Conservation (phyloP, 1,140 invertebrate species). For the Caenorhabditis briggsae region DNA sequence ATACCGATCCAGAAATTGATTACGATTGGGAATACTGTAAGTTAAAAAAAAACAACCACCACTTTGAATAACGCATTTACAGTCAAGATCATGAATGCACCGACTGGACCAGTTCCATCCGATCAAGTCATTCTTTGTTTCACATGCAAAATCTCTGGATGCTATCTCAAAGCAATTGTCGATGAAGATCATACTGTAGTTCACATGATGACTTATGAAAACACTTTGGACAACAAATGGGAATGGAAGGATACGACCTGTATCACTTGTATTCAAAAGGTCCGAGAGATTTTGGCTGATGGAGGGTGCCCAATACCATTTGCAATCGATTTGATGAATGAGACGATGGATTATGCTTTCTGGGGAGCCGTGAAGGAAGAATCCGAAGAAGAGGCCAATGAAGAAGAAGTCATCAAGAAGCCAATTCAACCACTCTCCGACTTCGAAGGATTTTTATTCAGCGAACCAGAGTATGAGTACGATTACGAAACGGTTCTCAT, state of each 20-base stretch:
- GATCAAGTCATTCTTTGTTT: too few species aligned
- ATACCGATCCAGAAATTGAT: too few species aligned
- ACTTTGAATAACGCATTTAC: too few species aligned
- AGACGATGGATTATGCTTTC: neutral
- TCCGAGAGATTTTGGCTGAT: constrained; percentile 1
- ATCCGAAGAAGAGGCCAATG: neutral
- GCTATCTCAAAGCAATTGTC: too few species aligned
- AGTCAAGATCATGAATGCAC: too few species aligned
- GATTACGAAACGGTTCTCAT: neutral
- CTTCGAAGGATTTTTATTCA: neutral
- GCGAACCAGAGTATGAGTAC: neutral
- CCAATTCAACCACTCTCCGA: neutral
- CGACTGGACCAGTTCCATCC: too few species aligned
- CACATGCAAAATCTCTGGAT: too few species aligned
- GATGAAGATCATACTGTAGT: too few species aligned
- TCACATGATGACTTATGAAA: too few species aligned
- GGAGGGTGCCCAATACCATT: neutral
- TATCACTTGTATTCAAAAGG: neutral
- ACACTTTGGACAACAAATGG: too few species aligned
- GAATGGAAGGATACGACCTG: neutral
- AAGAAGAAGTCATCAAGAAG: neutral
- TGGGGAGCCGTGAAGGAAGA: neutral
- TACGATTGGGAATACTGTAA: too few species aligned
- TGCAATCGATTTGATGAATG: neutral
- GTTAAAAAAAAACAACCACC: too few species aligned